These are phyloP conservation scores for Megatriorchis doriae DNA, from an alignment of 2,113 vertebrate genomes.

Conservation along the genomic window DNA sequence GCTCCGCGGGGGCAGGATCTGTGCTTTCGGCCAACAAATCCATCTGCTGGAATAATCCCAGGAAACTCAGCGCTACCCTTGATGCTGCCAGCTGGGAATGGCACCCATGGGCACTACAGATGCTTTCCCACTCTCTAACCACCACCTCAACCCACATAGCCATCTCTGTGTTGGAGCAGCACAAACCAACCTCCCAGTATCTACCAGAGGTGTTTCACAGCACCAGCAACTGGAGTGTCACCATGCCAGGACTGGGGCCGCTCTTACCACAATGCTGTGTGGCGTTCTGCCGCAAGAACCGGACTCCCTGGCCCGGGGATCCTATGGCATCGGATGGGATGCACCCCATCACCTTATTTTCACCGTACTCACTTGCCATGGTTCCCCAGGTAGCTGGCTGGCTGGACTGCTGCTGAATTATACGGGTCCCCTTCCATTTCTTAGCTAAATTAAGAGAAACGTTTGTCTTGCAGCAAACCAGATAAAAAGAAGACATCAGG, in stretches of 20 bases:
- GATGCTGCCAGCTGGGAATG: neutral
- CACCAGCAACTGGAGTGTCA: accelerated
- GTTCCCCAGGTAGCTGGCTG: neutral
- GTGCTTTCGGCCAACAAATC: neutral
- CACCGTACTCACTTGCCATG: accelerated
- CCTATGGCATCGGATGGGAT: accelerated
- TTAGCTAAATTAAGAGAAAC: neutral
- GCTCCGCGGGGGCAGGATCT: neutral
- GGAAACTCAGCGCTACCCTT: neutral
- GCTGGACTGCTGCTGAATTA: neutral
- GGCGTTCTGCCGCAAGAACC: neutral
- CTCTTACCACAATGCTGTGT: accelerated
- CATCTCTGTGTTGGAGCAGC: neutral
- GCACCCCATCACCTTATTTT: neutral
- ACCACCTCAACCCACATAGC: neutral
- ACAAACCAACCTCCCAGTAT: neutral
- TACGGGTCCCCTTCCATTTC: accelerated
- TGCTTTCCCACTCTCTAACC: neutral
- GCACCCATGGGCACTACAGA: neutral
- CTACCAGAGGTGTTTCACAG: neutral
- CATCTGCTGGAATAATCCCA: neutral
- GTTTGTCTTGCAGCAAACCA: neutral
- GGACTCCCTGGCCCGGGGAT: accelerated
- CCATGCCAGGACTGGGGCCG: neutral
- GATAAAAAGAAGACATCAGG: neutral